Base-by-base conservation (phyloP, 37 sponge, comb jelly and placozoan species). In the Aplysina aerophoba region DNA sequence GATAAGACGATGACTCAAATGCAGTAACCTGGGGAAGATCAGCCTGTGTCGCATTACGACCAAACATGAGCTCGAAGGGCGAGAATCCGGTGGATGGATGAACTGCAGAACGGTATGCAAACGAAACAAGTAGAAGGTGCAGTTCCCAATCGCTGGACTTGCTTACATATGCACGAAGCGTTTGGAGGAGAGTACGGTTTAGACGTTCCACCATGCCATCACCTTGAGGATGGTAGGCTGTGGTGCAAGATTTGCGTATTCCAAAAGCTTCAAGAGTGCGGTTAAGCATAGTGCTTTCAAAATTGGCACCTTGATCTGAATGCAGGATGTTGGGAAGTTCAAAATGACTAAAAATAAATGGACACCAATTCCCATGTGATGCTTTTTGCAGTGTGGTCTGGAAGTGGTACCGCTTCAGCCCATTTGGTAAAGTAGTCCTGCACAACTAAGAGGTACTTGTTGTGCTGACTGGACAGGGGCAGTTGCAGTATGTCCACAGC, bases 121-220 rank as follows among this genome's bases (percentile, higher is more conserved):
- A 86, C 53, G 83, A 38, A 54, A 86, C 73, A 25, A 92, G 84
- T 13, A 87, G 93, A 16, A 92, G 44, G 55, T 79, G 84, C 19
- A 80, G 61, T 58, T 92, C 93, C 93, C 93, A 92, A 24, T 92
- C 84, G 24, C 71, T 33, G 15, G 81, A 56, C 19, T 68, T 68
- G 21, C 77, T 60, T 1, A 86, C 73, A 66, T 89, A 92, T 20
- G 84, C 24, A 38, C 89, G 63, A 14, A 92, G 66, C 62, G 83
- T 59, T 33, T 92, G 87, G 0, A 89, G 71, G 0, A 92, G 63
- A n/a, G 86, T 68, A 2, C 89, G 59, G 55, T 92, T 88, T 4
- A 88, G 82, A n/a, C 84, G 41, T 62, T 92, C 92, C n/a, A 92
- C 92, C 88, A 92, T 88, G 25, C 91, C 90, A 63, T 90, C 86